phyloP scores from a whole-genome alignment of 1,140 invertebrate genomes.

The Neodiprion fabricii region DNA sequence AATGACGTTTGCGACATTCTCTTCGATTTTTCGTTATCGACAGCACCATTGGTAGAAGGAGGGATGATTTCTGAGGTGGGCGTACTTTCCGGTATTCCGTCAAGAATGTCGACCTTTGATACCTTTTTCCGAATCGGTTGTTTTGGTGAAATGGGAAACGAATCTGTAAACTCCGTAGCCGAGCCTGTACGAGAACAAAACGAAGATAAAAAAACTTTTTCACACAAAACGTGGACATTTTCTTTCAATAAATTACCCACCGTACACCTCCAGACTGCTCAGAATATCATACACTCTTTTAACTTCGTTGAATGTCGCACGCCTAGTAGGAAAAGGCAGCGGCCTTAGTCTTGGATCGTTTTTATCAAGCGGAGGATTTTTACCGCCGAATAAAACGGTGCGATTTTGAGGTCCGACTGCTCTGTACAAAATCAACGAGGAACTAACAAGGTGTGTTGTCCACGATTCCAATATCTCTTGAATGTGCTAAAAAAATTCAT shows the following conservation, averaged over 20 bases:
- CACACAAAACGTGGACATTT: conserved; percentile 2
- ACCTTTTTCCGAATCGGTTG: conserved; percentile 47
- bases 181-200: conserved; percentile 54
- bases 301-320: conserved; percentile 84
- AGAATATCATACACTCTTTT: conserved; percentile 77
- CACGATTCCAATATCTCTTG: conserved; percentile 77
- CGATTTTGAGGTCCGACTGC: conserved; percentile 78
- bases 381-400: conserved; percentile 77
- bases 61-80: background rate
- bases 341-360: conserved; percentile 72
- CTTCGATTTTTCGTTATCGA: conserved; percentile 34
- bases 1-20: conserved; percentile 27
- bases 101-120: conserved; percentile 33
- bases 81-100: conserved; percentile 32
- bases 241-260: conserved; percentile 54
- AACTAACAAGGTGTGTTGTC: conserved; percentile 70
- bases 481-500: conserved; percentile 71
- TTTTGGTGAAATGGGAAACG: conserved; percentile 54
- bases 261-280: conserved; percentile 76
- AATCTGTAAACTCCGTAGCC: conserved; percentile 60
- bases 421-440: conserved; percentile 80
- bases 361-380: conserved; percentile 71
- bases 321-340: conserved; percentile 83
- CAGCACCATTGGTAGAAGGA: conserved; percentile 14
- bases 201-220: conserved; percentile 17